Evolutionary conservation across 2,888 invertebrate genomes (phyloP).

Genomic region (Macaria notata): DNA sequence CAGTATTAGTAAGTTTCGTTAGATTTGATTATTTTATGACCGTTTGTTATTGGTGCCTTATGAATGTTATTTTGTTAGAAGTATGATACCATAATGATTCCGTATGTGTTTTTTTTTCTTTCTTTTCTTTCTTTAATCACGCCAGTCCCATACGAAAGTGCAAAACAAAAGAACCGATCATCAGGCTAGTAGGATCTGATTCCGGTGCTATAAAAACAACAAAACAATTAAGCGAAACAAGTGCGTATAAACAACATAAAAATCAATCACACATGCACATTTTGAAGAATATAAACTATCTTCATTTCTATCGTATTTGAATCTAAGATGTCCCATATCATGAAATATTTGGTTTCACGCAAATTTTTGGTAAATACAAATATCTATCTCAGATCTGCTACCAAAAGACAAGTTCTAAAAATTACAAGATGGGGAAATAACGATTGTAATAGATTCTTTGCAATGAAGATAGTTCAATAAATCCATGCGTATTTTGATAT

Average conservation of each 20-base stretch:
- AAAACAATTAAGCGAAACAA: conserved; percentile 50
- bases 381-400: too few species aligned
- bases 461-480: conserved; percentile 9
- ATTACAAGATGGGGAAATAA: too few species aligned
- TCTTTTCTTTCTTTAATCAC: conserved; percentile 32
- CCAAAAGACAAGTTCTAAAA: too few species aligned
- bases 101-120: background rate
- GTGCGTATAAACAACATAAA: conserved; percentile 56
- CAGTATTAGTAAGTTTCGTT: too few species aligned
- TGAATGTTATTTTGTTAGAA: too few species aligned
- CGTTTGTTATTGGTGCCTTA: too few species aligned
- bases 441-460: conserved; percentile 1
- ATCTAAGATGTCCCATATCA: too few species aligned
- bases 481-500: conserved; percentile 8
- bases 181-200: conserved; percentile 39
- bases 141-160: conserved; percentile 51
- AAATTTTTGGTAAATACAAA: too few species aligned
- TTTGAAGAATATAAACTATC: conserved; percentile 11
- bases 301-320: conserved; percentile 4
- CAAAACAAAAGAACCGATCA: conserved; percentile 48
- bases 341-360: too few species aligned
- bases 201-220: conserved; percentile 35
- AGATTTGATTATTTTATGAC: too few species aligned
- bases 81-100: too few species aligned
- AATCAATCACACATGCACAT: conserved; percentile 57